These are phyloP conservation scores for Tachina lurida DNA, from an alignment of 2,888 invertebrate species.

Conservation along the genomic window DNA sequence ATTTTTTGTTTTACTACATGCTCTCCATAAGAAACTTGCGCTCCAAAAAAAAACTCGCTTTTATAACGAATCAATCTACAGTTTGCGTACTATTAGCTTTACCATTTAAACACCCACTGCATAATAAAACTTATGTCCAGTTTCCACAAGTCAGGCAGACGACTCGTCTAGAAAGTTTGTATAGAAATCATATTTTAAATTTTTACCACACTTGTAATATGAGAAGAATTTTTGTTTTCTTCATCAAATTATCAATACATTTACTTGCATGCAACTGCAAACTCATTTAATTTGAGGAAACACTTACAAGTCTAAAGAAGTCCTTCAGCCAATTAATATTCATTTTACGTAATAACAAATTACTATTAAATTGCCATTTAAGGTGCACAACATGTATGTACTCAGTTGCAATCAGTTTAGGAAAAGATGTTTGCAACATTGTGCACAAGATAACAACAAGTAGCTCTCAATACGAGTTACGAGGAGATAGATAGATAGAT, in stretches of 20 bases:
- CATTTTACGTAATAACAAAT: constrained; percentile 61
- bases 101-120: too few relatives aligned
- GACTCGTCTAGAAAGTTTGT: too few relatives aligned
- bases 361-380: constrained; percentile 60
- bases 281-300: constrained; percentile 36
- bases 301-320: constrained; percentile 32
- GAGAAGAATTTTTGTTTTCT: not conserved
- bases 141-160: too few relatives aligned
- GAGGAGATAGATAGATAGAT: not conserved
- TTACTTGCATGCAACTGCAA: not conserved
- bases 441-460: constrained; percentile 4
- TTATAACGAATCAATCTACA: too few relatives aligned
- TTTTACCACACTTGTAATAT: not conserved
- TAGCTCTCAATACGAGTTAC: not conserved
- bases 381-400: constrained; percentile 53
- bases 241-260: not conserved
- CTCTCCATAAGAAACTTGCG: too few relatives aligned
- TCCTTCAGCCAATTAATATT: constrained; percentile 56
- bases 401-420: constrained; percentile 25
- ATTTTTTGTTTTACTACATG: too few relatives aligned
- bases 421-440: constrained; percentile 7
- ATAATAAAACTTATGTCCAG: too few relatives aligned
- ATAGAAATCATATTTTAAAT: too few relatives aligned
- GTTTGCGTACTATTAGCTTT: too few relatives aligned
- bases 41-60: too few relatives aligned